phyloP scores from a whole-genome alignment of 2,797 vertebrate species.

The Silurus lanzhouensis region DNA sequence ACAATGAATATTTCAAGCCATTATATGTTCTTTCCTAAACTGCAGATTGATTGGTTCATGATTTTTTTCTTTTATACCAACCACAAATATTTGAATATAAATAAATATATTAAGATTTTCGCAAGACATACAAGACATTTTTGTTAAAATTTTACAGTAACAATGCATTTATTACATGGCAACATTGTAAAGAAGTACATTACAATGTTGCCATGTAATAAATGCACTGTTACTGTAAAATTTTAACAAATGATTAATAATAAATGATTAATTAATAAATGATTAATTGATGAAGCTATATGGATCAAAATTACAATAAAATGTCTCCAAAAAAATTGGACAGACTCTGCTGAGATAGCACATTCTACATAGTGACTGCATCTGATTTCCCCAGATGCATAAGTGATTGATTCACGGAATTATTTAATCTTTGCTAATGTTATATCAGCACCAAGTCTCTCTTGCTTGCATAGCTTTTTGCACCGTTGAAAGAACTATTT shows the following conservation, averaged over 20 bases:
- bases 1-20: background rate
- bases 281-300: no score
- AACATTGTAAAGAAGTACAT: no score
- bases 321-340: background rate
- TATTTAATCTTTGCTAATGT: slow-evolving; percentile 49
- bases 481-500: slow-evolving; percentile 22
- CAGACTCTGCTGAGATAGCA: background rate
- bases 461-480: slow-evolving; percentile 19
- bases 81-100: background rate
- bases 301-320: background rate
- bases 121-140: background rate
- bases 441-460: slow-evolving; percentile 28
- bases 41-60: background rate
- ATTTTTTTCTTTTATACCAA: background rate
- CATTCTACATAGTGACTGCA: slow-evolving; percentile 20
- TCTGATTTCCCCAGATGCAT: slow-evolving; percentile 47
- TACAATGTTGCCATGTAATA: no score
- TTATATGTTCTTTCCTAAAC: background rate
- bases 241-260: no score
- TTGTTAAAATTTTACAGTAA: no score
- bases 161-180: no score
- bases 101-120: background rate
- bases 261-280: no score
- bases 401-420: slow-evolving; percentile 40
- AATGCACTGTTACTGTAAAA: no score